phyloP scores from a whole-genome alignment of 2,888 invertebrate species.

The Apeira syringaria region DNA sequence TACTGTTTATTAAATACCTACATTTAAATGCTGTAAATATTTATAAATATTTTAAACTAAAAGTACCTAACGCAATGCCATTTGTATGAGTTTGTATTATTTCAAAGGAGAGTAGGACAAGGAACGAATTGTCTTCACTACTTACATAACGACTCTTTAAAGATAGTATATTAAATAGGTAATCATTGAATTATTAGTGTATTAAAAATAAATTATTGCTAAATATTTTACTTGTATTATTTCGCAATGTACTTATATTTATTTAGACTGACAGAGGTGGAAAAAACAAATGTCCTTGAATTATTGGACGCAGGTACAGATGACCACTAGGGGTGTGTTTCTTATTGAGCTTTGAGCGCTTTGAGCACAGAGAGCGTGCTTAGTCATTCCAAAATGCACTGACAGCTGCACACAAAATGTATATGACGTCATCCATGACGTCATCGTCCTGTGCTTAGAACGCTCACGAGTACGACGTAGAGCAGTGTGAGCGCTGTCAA shows the following conservation, averaged over 20 bases:
- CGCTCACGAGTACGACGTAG: no score
- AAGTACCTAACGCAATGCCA: conserved; percentile 32
- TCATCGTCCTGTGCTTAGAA: no score
- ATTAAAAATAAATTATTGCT: conserved; percentile 77
- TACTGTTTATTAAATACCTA: conserved; percentile 4
- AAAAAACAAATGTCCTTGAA: no score
- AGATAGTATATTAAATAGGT: conserved; percentile 68
- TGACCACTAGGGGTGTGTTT: no score
- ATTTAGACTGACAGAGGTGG: no score
- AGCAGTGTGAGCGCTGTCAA: no score
- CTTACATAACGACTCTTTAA: conserved; percentile 58
- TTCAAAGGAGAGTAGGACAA: conserved; percentile 37
- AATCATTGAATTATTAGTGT: conserved; percentile 78
- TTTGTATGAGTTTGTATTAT: conserved; percentile 35
- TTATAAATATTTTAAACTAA: conserved; percentile 27
- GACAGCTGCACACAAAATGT: no score
- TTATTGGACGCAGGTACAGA: no score
- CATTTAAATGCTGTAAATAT: conserved; percentile 28
- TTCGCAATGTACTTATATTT: neutral
- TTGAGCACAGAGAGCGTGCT: no score
- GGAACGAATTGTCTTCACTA: conserved; percentile 72
- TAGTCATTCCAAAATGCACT: no score
- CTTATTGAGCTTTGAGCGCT: no score
- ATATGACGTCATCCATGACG: no score
- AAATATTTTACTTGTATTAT: conserved; percentile 38